Base-by-base conservation (phyloP, 1,140 invertebrate genomes). In the Anastatus disparis region DNA sequence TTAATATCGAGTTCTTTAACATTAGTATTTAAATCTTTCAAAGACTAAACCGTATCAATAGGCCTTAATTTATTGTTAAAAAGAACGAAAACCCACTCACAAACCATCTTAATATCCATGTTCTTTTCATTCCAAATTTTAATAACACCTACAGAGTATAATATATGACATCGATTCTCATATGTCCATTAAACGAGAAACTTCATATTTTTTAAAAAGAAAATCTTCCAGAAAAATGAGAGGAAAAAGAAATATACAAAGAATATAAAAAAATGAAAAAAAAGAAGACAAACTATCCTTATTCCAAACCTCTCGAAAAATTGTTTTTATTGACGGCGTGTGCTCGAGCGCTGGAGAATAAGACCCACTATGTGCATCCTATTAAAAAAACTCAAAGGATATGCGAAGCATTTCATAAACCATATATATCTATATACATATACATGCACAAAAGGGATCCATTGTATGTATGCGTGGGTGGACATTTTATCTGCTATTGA, bases 401-500 rank as follows among this genome's bases (percentile, higher is more conserved):
- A 44, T 42, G 35, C 59, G 10, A 59, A 35, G 64, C 64, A 24
- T 67, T 26, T 13, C 17, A 48, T 58, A 31, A 44, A 35, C 35
- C 29, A 44, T 35, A 10, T 35, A 10, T 35, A 10, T 35, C 4
- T 35, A 10, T 35, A 10, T 35, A 10, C 10, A 10, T 35, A 10
- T 35, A 10, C 10, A 10, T 35, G 20, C 20, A 9, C 35, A 13
- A 7, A 31, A 62, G 62, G 22, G 62, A 20, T 6, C 31, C 35
- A 8, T 27, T 10, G 48, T 13, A 24, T 15, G 27, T 13, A 56
- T 79, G 35, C 44, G 84, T 84, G 79, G 83, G 83, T 78, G 83
- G 84, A 84, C 81, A 77, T 80, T 82, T 82, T 84, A 81, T 82
- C 74, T 76, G 74, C 71, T 76, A 78, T 78, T 70, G 73, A 77